phyloP scores from a whole-genome alignment of 1,140 invertebrate genomes.

The Apis mellifera region DNA sequence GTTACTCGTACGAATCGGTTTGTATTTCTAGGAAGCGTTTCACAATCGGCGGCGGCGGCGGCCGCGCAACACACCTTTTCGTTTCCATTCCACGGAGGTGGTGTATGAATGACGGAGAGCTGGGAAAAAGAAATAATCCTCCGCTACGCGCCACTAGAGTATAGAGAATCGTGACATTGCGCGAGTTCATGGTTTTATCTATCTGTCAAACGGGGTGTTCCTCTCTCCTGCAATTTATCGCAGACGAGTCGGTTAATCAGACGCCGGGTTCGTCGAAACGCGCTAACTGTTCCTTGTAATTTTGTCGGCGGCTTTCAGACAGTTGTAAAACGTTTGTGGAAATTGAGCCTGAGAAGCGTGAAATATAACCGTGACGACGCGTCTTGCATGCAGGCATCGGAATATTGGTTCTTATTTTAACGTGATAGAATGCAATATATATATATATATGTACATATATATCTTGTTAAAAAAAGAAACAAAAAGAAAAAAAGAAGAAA shows the following conservation, averaged over 20 bases:
- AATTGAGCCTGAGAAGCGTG: too few species aligned
- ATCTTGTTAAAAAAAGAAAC: too few species aligned
- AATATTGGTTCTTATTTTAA: too few species aligned
- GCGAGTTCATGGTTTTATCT: background rate
- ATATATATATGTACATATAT: too few species aligned
- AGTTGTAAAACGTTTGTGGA: too few species aligned
- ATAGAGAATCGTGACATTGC: background rate
- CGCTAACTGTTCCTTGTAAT: conserved; percentile 39
- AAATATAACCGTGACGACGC: too few species aligned
- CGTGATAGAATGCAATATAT: too few species aligned
- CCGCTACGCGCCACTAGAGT: too few species aligned
- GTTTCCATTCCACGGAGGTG: background rate
- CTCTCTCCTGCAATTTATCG: conserved; percentile 44
- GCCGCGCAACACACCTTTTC: too few species aligned
- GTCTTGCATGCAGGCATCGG: too few species aligned
- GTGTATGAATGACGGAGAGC: conserved; percentile 31
- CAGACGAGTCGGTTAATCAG: conserved; percentile 28
- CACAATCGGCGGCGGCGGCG: conserved; percentile 1
- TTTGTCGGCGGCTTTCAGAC: background rate
- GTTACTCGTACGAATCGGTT: conserved; percentile 23
- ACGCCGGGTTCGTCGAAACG: conserved; percentile 37
- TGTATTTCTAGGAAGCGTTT: conserved; percentile 56
- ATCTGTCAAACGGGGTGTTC: background rate
- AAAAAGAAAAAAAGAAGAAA: too few species aligned
- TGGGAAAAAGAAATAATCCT: too few species aligned